These are phyloP conservation scores for Patella caerulea DNA, from an alignment of 2,888 invertebrate species.

Conservation along the genomic window DNA sequence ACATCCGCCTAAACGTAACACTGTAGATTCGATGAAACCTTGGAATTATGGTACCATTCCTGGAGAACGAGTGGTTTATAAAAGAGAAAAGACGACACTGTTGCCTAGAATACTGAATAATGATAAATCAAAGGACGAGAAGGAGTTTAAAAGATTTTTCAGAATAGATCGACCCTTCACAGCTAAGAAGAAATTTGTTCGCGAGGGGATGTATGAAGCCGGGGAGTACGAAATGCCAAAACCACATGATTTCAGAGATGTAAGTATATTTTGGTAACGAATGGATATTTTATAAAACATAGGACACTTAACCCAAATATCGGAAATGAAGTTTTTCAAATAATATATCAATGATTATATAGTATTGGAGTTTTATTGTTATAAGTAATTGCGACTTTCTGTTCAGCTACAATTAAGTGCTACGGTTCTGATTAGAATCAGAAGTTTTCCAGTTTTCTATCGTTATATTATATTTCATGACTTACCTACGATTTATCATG, in stretches of 20 bases:
- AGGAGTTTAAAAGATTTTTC: constrained; percentile 50
- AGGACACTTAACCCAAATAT: neutral
- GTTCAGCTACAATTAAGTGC: too few relatives aligned
- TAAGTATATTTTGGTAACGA: constrained; percentile 36
- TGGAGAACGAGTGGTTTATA: constrained; percentile 51
- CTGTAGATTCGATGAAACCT: constrained; percentile 64
- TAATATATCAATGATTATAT: too few relatives aligned
- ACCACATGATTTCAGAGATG: constrained; percentile 67
- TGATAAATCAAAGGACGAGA: constrained; percentile 29
- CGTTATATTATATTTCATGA: too few relatives aligned
- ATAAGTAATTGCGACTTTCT: too few relatives aligned
- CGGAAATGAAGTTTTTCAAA: too few relatives aligned
- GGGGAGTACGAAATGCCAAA: constrained; percentile 56
- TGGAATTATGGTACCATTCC: constrained; percentile 66
- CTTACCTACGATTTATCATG: too few relatives aligned
- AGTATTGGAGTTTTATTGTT: too few relatives aligned
- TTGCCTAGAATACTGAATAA: constrained; percentile 47
- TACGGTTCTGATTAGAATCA: too few relatives aligned
- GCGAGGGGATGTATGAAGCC: constrained; percentile 54
- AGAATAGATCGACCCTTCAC: constrained; percentile 60
- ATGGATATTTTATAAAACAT: neutral
- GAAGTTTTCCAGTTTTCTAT: too few relatives aligned
- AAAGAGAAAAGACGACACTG: constrained; percentile 42
- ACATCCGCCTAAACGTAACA: constrained; percentile 66
- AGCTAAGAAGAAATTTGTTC: constrained; percentile 61